Base-by-base conservation (phyloP, 2,797 vertebrate genomes). In the Peromyscus attwateri region DNA sequence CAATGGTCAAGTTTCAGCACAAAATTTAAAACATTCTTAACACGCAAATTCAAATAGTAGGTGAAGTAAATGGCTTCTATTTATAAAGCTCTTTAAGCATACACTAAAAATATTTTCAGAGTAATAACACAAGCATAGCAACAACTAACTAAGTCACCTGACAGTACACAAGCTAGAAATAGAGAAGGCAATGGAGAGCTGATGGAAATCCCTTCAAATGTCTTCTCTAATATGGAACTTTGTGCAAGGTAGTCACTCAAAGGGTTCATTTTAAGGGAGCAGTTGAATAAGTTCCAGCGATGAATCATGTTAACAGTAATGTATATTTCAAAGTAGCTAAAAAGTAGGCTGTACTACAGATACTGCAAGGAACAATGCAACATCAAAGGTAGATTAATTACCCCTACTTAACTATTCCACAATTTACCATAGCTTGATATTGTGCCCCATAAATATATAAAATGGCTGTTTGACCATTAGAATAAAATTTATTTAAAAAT, bases 1-100 rank as follows among this genome's bases (percentile, higher is more conserved):
- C 10, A 62, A 31, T 7, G 4, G 16, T 79, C 23, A 88, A 57
- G 17, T 84, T 92, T 92, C 40, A 94, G 37, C 31, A 88, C 52
- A 71, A 43, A 62, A 88, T 40, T 73, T 88, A 83, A 92, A 73
- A 9, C 31, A 64, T 88, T 57, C 89, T 97, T 62, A 95, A 75
- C 27, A 29, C 34, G 7, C n/a, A 57, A 87, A 87, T 55, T 73
- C 88, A 94, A 88, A 80, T 49, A 91, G 62, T 87, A 83, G 60
- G 31, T 87, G 62, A 92, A 68, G 8, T 82, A 37, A 93, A 82
- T 77, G 34, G 27, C 21, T 87, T 94, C 27, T 40, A n/a, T 92
- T 52, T 76, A 31, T 75, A 83, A 34, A 88, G 17, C 25, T 94
- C 60, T 79, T 95, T 95, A 92, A 95, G 27, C 80, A 95, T 6